Evolutionary conservation across 2,888 invertebrate genomes (phyloP), one percentile per base, ranked within the genome.

Genomic region (Drepanosiphum platanoidis): DNA sequence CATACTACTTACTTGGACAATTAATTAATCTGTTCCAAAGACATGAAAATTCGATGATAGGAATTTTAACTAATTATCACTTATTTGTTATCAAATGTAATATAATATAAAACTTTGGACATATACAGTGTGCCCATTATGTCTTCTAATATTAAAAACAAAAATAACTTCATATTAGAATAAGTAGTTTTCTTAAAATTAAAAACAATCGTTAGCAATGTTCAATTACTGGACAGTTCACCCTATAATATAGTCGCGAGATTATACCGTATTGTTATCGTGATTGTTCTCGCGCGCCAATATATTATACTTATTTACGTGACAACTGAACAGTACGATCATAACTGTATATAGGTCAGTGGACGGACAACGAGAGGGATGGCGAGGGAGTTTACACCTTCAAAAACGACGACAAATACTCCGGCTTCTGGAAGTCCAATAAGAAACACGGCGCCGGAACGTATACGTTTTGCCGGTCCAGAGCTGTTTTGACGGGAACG

Each of bases 331-430:
- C 13, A 30, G 27, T n/a, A 22, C 34, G 1, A 32, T 39, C 42
- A 4, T 5, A 11, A 64, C n/a, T n/a, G n/a, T 30, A 32, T 9
- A 52, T 9, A 83, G 83, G 83, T 27, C 8, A 22, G 66, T 83
- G 83, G 83, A 42, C 11, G 18, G 15, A 83, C 13, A 83, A 83
- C 5, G 52, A 83, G 52, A 83, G 36, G 32, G 64, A 75, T 5
- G 83, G 83, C 1, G 27, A 75, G 0, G 83, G 83, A 3, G 22
- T 30, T 18, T 66, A 74, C 13, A 83, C 15, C 13, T 75, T 34
- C 27, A 36, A 46, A 9, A 83, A 83, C 46, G 22, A 32, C 1
- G 83, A 83, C 22, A 22, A 27, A 11, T 83, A 52, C 30, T 66
- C 34, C 2, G 83, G 83, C 27, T 13, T 46, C 3, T 83, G 83